Percentiles rank a stretch among this genome's conserved stretches.
phyloP scores from a whole-genome alignment of 1,140 invertebrate species.

The Lepidostoma basale region DNA sequence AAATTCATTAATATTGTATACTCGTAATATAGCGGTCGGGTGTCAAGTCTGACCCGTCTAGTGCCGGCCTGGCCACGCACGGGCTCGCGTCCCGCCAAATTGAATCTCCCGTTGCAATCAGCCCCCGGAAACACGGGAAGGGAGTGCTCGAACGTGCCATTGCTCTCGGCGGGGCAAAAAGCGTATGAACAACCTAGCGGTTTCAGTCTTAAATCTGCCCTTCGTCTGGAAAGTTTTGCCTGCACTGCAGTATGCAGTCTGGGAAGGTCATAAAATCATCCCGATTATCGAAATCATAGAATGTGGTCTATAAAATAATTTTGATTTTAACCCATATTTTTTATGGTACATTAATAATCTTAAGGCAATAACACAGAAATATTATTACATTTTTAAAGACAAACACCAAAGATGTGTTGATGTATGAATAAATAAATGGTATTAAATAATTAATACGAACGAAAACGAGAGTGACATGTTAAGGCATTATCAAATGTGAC shows the following conservation, averaged over 20 bases:
- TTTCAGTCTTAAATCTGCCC: background rate
- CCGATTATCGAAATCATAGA: no score
- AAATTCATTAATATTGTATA: no score
- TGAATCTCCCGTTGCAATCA: slow-evolving; percentile 3
- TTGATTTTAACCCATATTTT: background rate
- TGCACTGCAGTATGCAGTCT: background rate
- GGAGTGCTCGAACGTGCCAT: background rate
- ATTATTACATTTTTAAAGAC: background rate
- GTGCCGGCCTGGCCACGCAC: background rate
- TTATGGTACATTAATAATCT: background rate
- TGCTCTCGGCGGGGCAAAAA: background rate
- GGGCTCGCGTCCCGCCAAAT: background rate
- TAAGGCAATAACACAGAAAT: no score
- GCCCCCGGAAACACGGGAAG: background rate
- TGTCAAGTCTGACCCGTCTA: background rate
- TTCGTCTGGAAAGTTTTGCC: slow-evolving; percentile 13
- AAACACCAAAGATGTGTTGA: background rate
- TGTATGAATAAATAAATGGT: background rate
- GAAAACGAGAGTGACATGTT: background rate
- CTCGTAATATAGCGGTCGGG: no score
- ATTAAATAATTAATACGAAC: background rate
- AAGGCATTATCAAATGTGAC: background rate
- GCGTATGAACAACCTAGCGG: background rate
- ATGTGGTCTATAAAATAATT: background rate
- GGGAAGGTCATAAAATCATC: no score